Evolutionary conservation across 2,113 vertebrate genomes (phyloP).

Genomic region (Dromas ardeola): DNA sequence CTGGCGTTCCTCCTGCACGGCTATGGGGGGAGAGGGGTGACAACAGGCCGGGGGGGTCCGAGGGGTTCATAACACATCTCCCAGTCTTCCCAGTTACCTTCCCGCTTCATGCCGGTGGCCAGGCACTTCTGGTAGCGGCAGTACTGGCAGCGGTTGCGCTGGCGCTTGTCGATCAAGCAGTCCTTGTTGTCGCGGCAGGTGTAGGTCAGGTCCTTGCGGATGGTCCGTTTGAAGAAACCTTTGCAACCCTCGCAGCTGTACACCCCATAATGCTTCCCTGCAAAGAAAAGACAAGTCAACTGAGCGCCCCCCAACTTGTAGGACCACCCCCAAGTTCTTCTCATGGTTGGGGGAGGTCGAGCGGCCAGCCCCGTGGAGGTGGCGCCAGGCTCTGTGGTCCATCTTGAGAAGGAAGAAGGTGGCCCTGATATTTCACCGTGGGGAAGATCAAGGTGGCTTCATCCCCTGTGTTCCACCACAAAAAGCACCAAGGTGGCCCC

Average conservation of each 20-base stretch:
- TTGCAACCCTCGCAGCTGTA: background rate
- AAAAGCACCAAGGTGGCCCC: background rate
- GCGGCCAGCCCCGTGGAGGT: too few relatives aligned
- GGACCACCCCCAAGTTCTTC: background rate
- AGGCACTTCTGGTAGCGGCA: constrained; percentile 98
- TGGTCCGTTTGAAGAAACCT: background rate
- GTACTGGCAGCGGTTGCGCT: constrained; percentile 95
- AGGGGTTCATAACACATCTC: background rate
- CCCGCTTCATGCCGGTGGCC: constrained; percentile 97
- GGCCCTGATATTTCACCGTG: too few relatives aligned
- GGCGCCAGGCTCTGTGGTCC: too few relatives aligned
- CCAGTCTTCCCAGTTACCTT: constrained; percentile 79
- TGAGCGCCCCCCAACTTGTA: too few relatives aligned
- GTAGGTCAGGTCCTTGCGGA: constrained; percentile 84
- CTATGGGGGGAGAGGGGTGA: background rate
- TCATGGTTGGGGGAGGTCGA: too few relatives aligned
- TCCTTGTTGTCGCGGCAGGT: constrained; percentile 93
- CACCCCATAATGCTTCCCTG: background rate
- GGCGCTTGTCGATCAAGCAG: constrained; percentile 94
- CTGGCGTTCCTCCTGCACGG: background rate
- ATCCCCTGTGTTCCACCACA: too few relatives aligned
- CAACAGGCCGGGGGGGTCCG: too few relatives aligned
- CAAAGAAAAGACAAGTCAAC: too few relatives aligned
- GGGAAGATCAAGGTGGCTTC: too few relatives aligned
- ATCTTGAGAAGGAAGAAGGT: too few relatives aligned